Conservation (phyloP, 35 echinoderm and acorn worm genomes). For the Amphiura filiformis region DNA sequence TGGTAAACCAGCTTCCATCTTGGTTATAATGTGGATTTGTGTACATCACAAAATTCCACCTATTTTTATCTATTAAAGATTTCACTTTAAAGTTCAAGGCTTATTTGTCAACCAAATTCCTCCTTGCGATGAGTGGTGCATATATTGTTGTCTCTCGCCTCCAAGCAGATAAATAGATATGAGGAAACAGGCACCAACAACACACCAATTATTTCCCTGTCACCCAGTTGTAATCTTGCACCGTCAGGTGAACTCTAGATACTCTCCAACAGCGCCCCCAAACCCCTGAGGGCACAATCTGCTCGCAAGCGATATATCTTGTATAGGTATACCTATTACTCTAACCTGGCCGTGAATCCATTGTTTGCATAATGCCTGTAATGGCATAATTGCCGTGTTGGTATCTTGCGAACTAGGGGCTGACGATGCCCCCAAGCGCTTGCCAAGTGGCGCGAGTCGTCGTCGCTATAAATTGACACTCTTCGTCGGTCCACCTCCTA, state of each 20-base stretch:
- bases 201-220: not conserved
- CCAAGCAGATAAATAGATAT: no score
- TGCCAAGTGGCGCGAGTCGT: not conserved
- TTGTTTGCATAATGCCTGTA: not conserved
- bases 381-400: slow-evolving; percentile 10
- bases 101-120: no score
- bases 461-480: not conserved
- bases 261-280: not conserved
- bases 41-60: no score
- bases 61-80: no score
- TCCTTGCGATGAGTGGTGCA: no score
- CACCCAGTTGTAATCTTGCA: slow-evolving; percentile 1
- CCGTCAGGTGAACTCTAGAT: not conserved
- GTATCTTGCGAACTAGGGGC: slow-evolving; percentile 1
- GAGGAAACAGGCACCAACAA: not conserved
- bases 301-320: not conserved
- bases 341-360: slow-evolving; percentile 2
- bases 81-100: no score
- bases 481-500: slow-evolving; percentile 4
- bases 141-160: no score
- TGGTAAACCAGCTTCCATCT: no score
- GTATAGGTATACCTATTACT: not conserved
- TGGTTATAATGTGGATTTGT: no score
- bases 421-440: not conserved
- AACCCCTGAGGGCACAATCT: not conserved